Evolutionary conservation across 2,113 vertebrate genomes (phyloP).

Genomic region (Peromyscus californicus): DNA sequence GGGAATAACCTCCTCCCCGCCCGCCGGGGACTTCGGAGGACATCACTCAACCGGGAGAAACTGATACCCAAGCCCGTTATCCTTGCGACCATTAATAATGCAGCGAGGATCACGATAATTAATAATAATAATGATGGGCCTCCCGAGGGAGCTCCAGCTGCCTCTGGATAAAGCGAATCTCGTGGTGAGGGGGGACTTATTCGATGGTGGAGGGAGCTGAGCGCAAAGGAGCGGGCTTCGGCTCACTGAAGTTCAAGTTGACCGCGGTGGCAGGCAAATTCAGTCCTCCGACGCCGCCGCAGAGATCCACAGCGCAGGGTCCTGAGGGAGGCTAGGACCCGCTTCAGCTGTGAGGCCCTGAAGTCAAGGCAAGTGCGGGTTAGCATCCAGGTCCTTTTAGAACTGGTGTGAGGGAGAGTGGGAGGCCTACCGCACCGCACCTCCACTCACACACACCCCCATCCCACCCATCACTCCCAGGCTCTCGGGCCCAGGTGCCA

Average conservation of each 20-base stretch:
- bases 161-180: constrained; percentile 67
- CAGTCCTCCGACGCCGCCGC: neutral
- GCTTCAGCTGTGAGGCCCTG: neutral
- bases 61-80: constrained; percentile 60
- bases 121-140: constrained; percentile 78
- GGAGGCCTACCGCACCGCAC: fast-evolving
- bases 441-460: neutral
- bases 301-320: neutral
- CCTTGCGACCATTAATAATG: constrained; percentile 69
- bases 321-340: neutral
- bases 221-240: constrained; percentile 40
- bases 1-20: neutral
- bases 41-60: constrained; percentile 43
- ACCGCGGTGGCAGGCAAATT: constrained; percentile 60
- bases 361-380: constrained; percentile 24
- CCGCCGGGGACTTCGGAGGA: neutral
- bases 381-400: neutral
- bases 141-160: constrained; percentile 80
- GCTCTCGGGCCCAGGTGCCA: neutral
- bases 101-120: constrained; percentile 77
- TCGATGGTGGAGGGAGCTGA: neutral
- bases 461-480: neutral
- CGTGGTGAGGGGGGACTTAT: neutral
- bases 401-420: neutral
- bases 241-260: constrained; percentile 91